A percentile compares a stretch with the other conserved stretches of the same genome.
Evolutionary conservation across 2,113 vertebrate species (phyloP).

Genomic region (Lynx canadensis): DNA sequence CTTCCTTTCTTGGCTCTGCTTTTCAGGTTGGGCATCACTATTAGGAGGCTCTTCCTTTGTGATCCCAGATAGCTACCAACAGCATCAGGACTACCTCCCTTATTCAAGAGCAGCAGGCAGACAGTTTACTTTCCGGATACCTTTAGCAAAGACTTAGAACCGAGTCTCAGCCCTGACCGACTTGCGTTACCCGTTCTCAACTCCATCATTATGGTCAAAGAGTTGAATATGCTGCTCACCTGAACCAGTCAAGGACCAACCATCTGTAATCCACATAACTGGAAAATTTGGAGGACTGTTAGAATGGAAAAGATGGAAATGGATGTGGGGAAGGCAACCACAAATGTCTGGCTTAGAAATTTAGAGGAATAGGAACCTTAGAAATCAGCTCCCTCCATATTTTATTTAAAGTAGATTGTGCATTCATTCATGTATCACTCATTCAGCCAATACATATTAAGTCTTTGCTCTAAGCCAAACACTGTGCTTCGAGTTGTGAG

Average conservation of each 20-base stretch:
- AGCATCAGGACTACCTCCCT: background rate
- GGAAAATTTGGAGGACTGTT: background rate
- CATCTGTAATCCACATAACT: background rate
- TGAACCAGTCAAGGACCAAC: background rate
- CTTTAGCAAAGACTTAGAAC: background rate
- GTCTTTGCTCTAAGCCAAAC: background rate
- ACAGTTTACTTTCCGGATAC: background rate
- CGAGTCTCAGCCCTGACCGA: background rate
- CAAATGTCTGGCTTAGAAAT: background rate
- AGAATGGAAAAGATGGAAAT: background rate
- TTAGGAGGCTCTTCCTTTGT: background rate
- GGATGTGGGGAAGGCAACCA: background rate
- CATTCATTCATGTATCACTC: background rate
- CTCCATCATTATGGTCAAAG: background rate
- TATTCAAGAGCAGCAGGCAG: background rate
- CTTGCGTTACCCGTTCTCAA: background rate
- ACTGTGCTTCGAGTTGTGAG: background rate
- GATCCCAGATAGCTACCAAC: background rate
- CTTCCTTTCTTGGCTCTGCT: background rate
- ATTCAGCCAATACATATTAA: background rate
- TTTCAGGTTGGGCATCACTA: background rate
- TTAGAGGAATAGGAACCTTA: background rate
- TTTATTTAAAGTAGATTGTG: background rate
- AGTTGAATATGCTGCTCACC: background rate
- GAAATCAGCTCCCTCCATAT: background rate